Evolutionary conservation across 2,797 vertebrate genomes (phyloP).

Genomic region (Melanotaenia maccullochi): DNA sequence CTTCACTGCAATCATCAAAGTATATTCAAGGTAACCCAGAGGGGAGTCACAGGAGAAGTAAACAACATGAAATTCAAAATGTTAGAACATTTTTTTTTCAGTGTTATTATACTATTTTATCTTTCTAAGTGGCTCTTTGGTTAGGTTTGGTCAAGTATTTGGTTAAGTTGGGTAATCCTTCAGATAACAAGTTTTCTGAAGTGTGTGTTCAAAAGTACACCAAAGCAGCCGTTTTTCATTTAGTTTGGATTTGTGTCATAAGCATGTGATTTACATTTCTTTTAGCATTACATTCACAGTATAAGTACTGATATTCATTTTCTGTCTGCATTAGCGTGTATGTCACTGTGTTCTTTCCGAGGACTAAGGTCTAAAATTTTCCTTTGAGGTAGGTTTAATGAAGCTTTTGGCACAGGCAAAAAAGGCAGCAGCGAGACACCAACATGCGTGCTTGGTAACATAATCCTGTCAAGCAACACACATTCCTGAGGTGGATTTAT

Average conservation of each 20-base stretch:
- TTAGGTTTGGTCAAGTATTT: too few relatives aligned
- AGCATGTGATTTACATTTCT: too few relatives aligned
- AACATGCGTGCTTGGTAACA: constrained; percentile 53
- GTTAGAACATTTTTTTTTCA: too few relatives aligned
- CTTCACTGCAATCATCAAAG: constrained; percentile 10
- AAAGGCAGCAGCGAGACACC: constrained; percentile 70
- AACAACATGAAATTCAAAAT: not conserved
- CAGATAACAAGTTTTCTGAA: too few relatives aligned
- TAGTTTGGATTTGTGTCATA: too few relatives aligned
- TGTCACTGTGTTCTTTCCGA: constrained; percentile 45
- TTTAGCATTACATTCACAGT: too few relatives aligned
- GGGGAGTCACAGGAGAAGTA: not conserved
- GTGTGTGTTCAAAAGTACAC: too few relatives aligned
- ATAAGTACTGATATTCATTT: constrained; percentile 9
- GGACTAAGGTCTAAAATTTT: constrained; percentile 60
- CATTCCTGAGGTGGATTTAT: constrained; percentile 63
- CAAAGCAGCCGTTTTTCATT: too few relatives aligned
- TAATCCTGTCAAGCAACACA: constrained; percentile 66
- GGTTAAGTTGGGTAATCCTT: too few relatives aligned
- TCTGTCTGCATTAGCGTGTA: constrained; percentile 22
- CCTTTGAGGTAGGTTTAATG: constrained; percentile 73
- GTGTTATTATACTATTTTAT: too few relatives aligned
- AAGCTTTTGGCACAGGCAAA: constrained; percentile 57
- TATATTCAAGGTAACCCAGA: not conserved
- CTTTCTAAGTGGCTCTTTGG: too few relatives aligned